Evolutionary conservation across 2,888 invertebrate species (phyloP).

Genomic region (Parthenolecanium corni): DNA sequence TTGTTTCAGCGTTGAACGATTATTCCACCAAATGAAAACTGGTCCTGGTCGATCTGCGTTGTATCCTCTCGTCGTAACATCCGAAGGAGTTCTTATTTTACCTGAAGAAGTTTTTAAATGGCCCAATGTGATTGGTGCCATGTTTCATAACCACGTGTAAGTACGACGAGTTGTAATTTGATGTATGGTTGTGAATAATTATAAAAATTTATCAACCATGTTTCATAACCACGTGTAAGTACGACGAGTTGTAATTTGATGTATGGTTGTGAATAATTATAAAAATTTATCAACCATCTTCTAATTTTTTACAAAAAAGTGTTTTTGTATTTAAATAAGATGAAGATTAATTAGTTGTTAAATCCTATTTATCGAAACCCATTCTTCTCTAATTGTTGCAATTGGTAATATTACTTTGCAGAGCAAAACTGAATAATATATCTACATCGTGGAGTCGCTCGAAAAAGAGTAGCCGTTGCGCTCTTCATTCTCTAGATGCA

Average conservation of each 20-base stretch:
- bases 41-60: constrained; percentile 75
- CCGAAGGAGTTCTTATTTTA: constrained; percentile 15
- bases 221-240: constrained; percentile 75
- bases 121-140: constrained; percentile 67
- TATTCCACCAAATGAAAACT: constrained; percentile 67
- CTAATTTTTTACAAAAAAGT: no score
- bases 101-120: constrained; percentile 57
- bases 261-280: no score
- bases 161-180: no score
- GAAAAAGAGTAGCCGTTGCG: constrained; percentile 80
- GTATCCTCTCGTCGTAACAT: constrained; percentile 63
- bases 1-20: constrained; percentile 66
- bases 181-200: no score
- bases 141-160: constrained; percentile 80
- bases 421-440: constrained; percentile 61
- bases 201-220: no score
- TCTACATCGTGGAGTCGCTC: constrained; percentile 69
- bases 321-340: no score
- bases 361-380: no score
- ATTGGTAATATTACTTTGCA: constrained; percentile 35
- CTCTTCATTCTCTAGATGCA: constrained; percentile 79
- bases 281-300: no score
- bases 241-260: no score
- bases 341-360: no score
- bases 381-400: background rate